phyloP scores from a whole-genome alignment of 2,113 vertebrate genomes.

The Thymallus thymallus region DNA sequence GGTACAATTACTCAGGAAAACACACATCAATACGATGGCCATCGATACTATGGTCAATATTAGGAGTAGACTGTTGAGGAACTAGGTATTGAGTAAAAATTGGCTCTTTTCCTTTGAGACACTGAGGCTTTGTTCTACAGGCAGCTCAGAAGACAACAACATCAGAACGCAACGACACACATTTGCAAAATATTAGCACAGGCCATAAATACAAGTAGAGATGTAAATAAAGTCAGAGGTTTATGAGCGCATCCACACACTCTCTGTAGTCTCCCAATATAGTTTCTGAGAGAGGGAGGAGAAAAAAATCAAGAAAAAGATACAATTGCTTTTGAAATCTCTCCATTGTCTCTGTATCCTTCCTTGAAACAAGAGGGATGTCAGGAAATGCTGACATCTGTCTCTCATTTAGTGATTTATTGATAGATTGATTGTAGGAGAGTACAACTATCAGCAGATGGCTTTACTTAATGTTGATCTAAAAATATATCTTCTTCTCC shows the following conservation, averaged over 20 bases:
- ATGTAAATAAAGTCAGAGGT: constrained; percentile 48
- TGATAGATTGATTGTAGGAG: constrained; percentile 62
- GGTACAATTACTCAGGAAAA: constrained; percentile 70
- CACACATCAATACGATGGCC: constrained; percentile 69
- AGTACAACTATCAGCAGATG: constrained; percentile 66
- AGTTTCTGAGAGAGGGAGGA: constrained; percentile 18
- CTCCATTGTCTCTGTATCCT: constrained; percentile 40
- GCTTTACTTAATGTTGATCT: constrained; percentile 52
- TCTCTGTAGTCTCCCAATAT: constrained; percentile 52
- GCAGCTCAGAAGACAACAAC: constrained; percentile 56
- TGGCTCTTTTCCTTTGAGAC: constrained; percentile 64
- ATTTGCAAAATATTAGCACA: constrained; percentile 57
- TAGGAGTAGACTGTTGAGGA: constrained; percentile 55
- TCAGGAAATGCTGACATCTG: constrained; percentile 46
- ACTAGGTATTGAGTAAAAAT: constrained; percentile 50
- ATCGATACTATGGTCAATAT: constrained; percentile 55
- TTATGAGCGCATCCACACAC: constrained; percentile 35
- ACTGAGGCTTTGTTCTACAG: constrained; percentile 63
- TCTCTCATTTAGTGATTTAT: constrained; percentile 47
- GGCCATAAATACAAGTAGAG: constrained; percentile 67
- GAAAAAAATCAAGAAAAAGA: constrained; percentile 24
- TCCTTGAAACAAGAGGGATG: constrained; percentile 19
- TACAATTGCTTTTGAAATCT: constrained; percentile 32
- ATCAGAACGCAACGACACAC: constrained; percentile 61
- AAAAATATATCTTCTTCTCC: constrained; percentile 41